Evolutionary conservation across 2,797 vertebrate species (phyloP).

Genomic region (Spheniscus humboldti): DNA sequence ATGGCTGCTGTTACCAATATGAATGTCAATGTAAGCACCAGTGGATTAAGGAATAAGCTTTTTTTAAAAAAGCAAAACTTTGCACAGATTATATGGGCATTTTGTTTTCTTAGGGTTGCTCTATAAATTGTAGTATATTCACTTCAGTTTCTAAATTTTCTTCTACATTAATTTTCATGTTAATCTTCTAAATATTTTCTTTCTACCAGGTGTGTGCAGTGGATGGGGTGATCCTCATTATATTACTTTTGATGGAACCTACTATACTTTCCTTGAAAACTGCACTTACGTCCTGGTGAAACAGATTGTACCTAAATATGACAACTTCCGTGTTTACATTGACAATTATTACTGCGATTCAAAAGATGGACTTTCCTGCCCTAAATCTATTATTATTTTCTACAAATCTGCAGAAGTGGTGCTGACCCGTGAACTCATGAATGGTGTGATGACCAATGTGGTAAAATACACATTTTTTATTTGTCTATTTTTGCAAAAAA

Average conservation of each 20-base stretch:
- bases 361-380: conserved; percentile 71
- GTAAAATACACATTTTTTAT: conserved; percentile 40
- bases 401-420: conserved; percentile 66
- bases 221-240: conserved; percentile 82
- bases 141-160: not conserved
- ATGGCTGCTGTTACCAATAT: conserved; percentile 82
- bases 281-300: conserved; percentile 79
- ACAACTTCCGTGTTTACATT: conserved; percentile 74
- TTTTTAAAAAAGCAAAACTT: not conserved
- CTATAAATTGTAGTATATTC: not conserved
- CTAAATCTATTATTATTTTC: conserved; percentile 72
- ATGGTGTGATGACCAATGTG: conserved; percentile 67
- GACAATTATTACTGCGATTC: conserved; percentile 73
- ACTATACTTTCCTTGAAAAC: conserved; percentile 79
- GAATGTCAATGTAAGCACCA: conserved; percentile 87
- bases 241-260: conserved; percentile 78
- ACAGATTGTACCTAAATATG: conserved; percentile 72
- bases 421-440: conserved; percentile 55
- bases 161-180: not conserved
- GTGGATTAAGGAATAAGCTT: not conserved
- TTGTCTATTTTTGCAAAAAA: not conserved
- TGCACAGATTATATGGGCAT: not conserved
- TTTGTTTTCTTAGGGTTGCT: not conserved
- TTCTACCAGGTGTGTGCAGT: conserved; percentile 73
- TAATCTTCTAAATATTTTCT: not conserved